Evolutionary conservation across 2,113 vertebrate genomes (phyloP).

Genomic region (Lepus americanus): DNA sequence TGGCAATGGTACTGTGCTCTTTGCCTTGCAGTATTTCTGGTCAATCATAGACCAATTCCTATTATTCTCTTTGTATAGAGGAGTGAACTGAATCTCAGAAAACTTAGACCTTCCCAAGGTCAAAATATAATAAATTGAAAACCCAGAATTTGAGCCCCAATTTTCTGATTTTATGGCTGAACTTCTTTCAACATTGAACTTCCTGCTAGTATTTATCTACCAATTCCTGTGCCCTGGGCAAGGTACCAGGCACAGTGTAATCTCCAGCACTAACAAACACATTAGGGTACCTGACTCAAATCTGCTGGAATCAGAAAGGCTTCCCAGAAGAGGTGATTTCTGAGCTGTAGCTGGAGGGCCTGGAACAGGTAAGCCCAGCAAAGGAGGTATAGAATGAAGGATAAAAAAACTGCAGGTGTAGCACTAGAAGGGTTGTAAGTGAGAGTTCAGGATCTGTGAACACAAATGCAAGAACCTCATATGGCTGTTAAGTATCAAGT

Average conservation of each 20-base stretch:
- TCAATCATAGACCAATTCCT: not conserved
- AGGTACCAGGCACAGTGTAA: not conserved
- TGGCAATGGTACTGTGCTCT: not conserved
- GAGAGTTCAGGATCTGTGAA: not conserved
- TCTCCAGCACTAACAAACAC: not conserved
- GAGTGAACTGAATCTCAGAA: not conserved
- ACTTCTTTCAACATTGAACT: not conserved
- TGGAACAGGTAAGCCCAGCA: not conserved
- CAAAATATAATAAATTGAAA: not conserved
- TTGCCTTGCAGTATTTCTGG: not conserved
- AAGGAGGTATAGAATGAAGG: not conserved
- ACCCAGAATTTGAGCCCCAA: not conserved
- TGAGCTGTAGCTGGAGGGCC: not conserved
- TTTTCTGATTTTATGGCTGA: constrained; percentile 8
- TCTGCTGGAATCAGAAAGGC: not conserved
- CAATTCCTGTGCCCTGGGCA: not conserved
- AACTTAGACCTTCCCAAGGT: constrained; percentile 18
- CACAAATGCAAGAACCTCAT: not conserved
- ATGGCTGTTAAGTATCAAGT: not conserved
- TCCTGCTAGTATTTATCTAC: not conserved
- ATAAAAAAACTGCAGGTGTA: not conserved
- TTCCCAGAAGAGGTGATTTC: not conserved
- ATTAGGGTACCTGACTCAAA: not conserved
- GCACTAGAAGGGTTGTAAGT: not conserved
- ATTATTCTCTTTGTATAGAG: constrained; percentile 5